Evolutionary conservation across 2,888 invertebrate species (phyloP).

Genomic region (Choristoneura rosaceana): DNA sequence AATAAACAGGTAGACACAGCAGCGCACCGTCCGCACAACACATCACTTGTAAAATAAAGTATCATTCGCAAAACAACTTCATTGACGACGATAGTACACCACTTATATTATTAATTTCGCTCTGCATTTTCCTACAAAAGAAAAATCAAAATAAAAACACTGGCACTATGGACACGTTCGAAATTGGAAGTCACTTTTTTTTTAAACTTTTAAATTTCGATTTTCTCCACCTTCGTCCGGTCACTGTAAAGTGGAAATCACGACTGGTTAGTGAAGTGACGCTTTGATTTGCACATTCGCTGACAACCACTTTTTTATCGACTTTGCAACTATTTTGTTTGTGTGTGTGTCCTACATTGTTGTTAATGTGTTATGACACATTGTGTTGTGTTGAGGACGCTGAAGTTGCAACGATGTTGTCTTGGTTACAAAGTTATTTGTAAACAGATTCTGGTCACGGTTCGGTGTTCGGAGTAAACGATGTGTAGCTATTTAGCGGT

Average conservation of each 20-base stretch:
- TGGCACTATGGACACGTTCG: conserved; percentile 68
- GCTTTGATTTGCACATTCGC: conserved; percentile 59
- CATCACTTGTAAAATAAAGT: conserved; percentile 80
- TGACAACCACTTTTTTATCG: conserved; percentile 69
- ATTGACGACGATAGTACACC: conserved; percentile 83
- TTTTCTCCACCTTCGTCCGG: conserved; percentile 82
- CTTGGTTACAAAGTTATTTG: conserved; percentile 24
- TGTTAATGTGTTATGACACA: conserved; percentile 55
- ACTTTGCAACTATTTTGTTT: conserved; percentile 68
- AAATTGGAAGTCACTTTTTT: conserved; percentile 31
- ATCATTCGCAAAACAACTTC: conserved; percentile 85
- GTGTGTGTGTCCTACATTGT: conserved; percentile 55
- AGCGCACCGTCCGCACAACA: conserved; percentile 74
- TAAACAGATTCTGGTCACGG: conserved; percentile 4
- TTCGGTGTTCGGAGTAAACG: not conserved
- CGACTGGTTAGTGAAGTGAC: conserved; percentile 75
- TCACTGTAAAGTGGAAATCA: conserved; percentile 84
- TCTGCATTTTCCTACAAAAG: conserved; percentile 85
- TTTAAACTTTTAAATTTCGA: conserved; percentile 69
- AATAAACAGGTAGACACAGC: conserved; percentile 58
- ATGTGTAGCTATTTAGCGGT: not conserved
- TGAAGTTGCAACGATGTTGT: conserved; percentile 53
- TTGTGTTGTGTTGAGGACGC: conserved; percentile 47
- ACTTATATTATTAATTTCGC: conserved; percentile 84
- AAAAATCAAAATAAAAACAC: conserved; percentile 77